A percentile compares a stretch with the other conserved stretches of the same genome.
Evolutionary conservation across 2,888 invertebrate species (phyloP).

Genomic region (Tetramorium bicarinatum): DNA sequence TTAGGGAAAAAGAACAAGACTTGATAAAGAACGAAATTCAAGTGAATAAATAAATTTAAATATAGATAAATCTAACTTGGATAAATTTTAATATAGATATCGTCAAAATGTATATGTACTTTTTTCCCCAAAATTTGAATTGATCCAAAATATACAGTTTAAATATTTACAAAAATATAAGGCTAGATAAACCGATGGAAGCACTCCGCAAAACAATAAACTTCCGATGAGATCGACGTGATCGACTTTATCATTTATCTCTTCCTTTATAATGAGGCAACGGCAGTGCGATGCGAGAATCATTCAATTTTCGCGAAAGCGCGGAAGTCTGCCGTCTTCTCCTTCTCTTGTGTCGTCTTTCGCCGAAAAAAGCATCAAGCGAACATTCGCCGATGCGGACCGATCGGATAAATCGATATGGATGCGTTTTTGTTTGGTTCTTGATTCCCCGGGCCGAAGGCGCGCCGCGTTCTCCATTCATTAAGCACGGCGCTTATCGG

Average conservation of each 20-base stretch:
- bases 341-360: not conserved
- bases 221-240: conserved; percentile 35
- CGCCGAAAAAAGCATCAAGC: conserved; percentile 42
- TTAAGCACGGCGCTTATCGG: conserved; percentile 77
- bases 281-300: conserved; percentile 56
- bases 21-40: too few relatives aligned
- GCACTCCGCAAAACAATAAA: not conserved
- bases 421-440: conserved; percentile 69
- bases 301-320: conserved; percentile 63
- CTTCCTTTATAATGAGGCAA: conserved; percentile 63
- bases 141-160: too few relatives aligned
- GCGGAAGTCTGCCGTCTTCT: conserved; percentile 24
- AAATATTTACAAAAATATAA: conserved; percentile 24
- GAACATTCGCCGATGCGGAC: conserved; percentile 46
- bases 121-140: too few relatives aligned
- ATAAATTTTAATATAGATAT: too few relatives aligned
- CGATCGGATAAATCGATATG: conserved; percentile 72
- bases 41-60: too few relatives aligned
- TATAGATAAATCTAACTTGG: too few relatives aligned
- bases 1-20: too few relatives aligned
- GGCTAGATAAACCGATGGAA: not conserved
- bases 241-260: conserved; percentile 51
- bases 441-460: conserved; percentile 57
- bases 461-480: conserved; percentile 51
- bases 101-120: too few relatives aligned